Percentiles rank a stretch among this genome's conserved stretches.
These are phyloP conservation scores for Chiloscyllium plagiosum DNA, from an alignment of 2,113 vertebrate genomes.

Conservation along the genomic window DNA sequence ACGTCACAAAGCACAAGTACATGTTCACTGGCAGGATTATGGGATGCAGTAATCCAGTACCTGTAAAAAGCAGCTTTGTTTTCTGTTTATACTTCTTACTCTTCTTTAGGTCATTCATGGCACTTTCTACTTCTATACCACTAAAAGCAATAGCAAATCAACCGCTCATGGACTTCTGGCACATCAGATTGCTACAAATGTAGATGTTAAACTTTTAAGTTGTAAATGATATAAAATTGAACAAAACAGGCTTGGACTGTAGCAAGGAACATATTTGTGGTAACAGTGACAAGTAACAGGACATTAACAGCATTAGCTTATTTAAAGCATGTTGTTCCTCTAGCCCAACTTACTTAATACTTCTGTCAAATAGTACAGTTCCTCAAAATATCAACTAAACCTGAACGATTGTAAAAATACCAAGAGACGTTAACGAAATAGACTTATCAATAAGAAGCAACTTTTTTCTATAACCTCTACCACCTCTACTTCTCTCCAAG, in stretches of 20 bases:
- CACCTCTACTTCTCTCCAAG: neutral
- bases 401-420: neutral
- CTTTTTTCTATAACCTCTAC: neutral
- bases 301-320: neutral
- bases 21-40: constrained; percentile 24
- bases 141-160: neutral
- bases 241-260: neutral
- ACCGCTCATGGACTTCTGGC: neutral
- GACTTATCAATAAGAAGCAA: neutral
- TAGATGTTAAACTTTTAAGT: neutral
- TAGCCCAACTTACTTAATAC: neutral
- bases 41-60: neutral
- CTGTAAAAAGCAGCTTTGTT: constrained; percentile 3
- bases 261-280: neutral
- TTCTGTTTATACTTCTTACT: neutral
- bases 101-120: neutral
- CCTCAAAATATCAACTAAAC: neutral
- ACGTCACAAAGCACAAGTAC: constrained; percentile 21
- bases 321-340: neutral
- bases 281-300: neutral
- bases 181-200: neutral
- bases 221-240: neutral
- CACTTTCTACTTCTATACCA: neutral
- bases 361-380: neutral
- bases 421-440: neutral